phyloP scores from a whole-genome alignment of 2,888 invertebrate genomes.

The Troglohyphantes excavatus region DNA sequence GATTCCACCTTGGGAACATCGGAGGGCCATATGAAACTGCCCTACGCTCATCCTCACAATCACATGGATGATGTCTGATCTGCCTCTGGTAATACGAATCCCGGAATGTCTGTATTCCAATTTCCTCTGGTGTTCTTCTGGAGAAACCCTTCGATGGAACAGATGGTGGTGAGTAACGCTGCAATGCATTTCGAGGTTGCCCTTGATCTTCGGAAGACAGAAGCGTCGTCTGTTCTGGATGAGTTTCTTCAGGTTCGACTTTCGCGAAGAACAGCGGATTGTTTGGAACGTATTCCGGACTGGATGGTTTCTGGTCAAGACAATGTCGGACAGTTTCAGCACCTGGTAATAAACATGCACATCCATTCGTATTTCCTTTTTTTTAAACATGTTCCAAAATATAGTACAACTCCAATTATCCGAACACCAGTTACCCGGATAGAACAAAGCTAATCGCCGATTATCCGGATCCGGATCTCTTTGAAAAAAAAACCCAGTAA shows the following conservation, averaged over 20 bases:
- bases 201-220: background rate
- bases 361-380: no score
- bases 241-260: background rate
- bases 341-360: background rate
- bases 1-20: background rate
- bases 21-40: background rate
- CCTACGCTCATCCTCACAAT: background rate
- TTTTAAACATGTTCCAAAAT: no score
- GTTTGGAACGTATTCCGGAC: slow-evolving; percentile 58
- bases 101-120: background rate
- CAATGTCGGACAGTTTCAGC: background rate
- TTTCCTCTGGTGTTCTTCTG: slow-evolving; percentile 11
- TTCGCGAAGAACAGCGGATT: slow-evolving; percentile 46
- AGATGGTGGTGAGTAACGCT: background rate
- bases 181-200: background rate
- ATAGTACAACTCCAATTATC: no score
- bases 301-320: background rate
- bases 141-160: background rate
- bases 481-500: no score
- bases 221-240: background rate
- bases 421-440: no score
- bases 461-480: no score
- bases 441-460: no score
- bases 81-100: background rate
- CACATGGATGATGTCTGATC: background rate